Conservation (phyloP, 2,797 vertebrate species). For the Trachurus trachurus region DNA sequence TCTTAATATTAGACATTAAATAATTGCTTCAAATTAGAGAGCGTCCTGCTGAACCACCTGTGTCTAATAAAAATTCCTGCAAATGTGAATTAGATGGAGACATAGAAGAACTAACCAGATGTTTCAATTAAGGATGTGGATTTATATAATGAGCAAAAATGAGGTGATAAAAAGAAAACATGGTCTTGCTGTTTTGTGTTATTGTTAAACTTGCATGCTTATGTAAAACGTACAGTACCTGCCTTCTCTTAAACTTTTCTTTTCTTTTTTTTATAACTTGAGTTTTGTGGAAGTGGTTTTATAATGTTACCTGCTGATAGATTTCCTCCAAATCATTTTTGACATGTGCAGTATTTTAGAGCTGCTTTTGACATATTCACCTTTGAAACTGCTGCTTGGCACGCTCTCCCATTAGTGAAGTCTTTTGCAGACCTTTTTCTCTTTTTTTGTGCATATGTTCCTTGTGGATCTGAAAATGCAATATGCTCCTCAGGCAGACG, state of each 20-base stretch:
- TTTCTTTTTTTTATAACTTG: slow-evolving; percentile 3
- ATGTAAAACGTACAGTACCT: slow-evolving; percentile 7
- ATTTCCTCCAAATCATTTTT: background rate
- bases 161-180: slow-evolving; percentile 20
- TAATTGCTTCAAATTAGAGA: slow-evolving; percentile 16
- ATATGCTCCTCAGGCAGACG: slow-evolving; percentile 39
- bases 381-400: slow-evolving; percentile 27
- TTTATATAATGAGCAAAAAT: slow-evolving; percentile 42
- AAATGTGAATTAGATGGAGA: slow-evolving; percentile 17
- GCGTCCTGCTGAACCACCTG: slow-evolving; percentile 25
- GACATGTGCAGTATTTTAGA: slow-evolving; percentile 9
- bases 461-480: slow-evolving; percentile 32
- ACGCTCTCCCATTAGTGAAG: slow-evolving; percentile 1
- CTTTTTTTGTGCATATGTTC: slow-evolving; percentile 38
- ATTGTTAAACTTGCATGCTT: slow-evolving; percentile 5
- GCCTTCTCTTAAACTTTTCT: background rate
- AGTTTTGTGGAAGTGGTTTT: slow-evolving; percentile 20
- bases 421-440: slow-evolving; percentile 5
- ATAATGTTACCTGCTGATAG: slow-evolving; percentile 8
- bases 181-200: slow-evolving; percentile 10
- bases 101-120: slow-evolving; percentile 8
- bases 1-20: slow-evolving; percentile 17
- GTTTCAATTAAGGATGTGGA: slow-evolving; percentile 28
- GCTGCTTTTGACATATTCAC: slow-evolving; percentile 30
- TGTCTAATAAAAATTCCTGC: slow-evolving; percentile 27